A percentile compares a stretch with the other conserved stretches of the same genome.
Conservation (phyloP, 2,797 vertebrate species). For the Tinamus major region DNA sequence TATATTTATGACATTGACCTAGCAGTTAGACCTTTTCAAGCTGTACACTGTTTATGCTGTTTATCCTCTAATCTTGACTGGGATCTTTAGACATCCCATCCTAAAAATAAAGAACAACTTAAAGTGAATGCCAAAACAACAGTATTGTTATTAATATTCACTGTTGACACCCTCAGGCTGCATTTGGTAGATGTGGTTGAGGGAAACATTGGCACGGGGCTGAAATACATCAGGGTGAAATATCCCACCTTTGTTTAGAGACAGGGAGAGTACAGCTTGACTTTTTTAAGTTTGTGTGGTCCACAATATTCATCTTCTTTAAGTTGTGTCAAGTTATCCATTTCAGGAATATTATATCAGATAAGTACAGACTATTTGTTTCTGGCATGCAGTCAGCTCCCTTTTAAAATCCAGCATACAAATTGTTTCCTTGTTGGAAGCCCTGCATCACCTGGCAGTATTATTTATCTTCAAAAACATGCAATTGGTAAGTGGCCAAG, state of each 20-base stretch:
- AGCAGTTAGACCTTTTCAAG: not conserved
- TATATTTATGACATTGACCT: not conserved
- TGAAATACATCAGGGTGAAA: not conserved
- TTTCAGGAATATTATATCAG: conserved; percentile 54
- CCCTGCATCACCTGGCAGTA: not conserved
- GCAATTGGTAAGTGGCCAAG: not conserved
- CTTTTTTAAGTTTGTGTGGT: conserved; percentile 36
- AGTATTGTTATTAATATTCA: not conserved
- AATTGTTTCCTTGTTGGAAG: conserved; percentile 52
- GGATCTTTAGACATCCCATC: not conserved
- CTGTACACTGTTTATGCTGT: not conserved
- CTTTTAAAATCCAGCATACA: conserved; percentile 24
- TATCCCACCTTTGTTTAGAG: not conserved
- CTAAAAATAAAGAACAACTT: not conserved
- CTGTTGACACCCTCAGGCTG: accelerated
- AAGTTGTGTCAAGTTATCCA: conserved; percentile 14
- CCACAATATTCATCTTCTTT: not conserved
- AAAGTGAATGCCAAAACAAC: not conserved
- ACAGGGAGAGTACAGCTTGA: not conserved
- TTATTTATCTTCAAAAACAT: conserved; percentile 36
- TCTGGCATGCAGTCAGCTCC: conserved; percentile 36
- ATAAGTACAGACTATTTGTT: conserved; percentile 43
- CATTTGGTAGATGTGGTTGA: not conserved
- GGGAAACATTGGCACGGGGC: not conserved
- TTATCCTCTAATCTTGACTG: not conserved